These are phyloP conservation scores for Melipona quadrifasciata DNA, from an alignment of 1,140 invertebrate genomes.

Conservation along the genomic window DNA sequence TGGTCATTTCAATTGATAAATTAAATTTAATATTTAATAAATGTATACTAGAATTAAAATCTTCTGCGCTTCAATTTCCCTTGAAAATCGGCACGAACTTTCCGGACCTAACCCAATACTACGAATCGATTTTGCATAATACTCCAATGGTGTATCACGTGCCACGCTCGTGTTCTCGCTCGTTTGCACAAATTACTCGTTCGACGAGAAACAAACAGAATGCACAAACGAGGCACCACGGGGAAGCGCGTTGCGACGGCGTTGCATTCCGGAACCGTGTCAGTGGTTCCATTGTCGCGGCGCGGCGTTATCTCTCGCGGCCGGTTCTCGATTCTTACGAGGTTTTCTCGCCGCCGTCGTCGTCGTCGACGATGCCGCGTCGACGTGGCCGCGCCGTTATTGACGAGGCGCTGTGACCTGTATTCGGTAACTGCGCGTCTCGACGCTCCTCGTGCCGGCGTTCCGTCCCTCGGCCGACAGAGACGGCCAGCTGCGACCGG, in stretches of 20 bases:
- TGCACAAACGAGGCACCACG: neutral
- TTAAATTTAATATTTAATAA: too few relatives aligned
- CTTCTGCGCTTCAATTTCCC: too few relatives aligned
- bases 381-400: constrained; percentile 61
- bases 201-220: too few relatives aligned
- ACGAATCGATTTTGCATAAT: too few relatives aligned
- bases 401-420: constrained; percentile 68
- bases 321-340: constrained; percentile 38
- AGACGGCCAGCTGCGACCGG: constrained; percentile 8
- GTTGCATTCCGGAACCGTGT: constrained; percentile 47
- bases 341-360: constrained; percentile 28
- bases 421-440: constrained; percentile 66
- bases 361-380: constrained; percentile 48
- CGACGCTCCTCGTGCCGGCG: constrained; percentile 2
- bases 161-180: too few relatives aligned
- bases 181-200: too few relatives aligned
- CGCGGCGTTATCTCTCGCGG: constrained; percentile 33
- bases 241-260: neutral
- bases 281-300: constrained; percentile 63
- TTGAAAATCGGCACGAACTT: too few relatives aligned
- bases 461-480: constrained; percentile 14
- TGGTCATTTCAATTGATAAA: too few relatives aligned
- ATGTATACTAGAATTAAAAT: too few relatives aligned
- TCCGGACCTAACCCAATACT: too few relatives aligned
- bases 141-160: too few relatives aligned